Conservation (phyloP, 30 jellyfish, hydroid and myxozoan genomes). For the Pelagia noctiluca region DNA sequence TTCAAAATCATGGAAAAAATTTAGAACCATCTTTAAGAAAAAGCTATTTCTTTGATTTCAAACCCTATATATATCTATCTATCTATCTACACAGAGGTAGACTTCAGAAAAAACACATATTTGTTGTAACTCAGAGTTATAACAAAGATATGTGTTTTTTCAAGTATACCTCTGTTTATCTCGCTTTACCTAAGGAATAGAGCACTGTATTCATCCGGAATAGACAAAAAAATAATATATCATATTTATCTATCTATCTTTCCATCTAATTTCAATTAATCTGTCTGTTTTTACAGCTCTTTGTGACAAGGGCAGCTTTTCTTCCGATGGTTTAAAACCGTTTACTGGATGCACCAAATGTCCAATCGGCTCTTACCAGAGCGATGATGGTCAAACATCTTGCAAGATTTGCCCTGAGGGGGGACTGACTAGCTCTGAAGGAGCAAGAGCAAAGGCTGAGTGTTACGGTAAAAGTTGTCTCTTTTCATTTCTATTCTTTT, state of each 20-base stretch:
- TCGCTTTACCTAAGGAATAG: too few relatives aligned
- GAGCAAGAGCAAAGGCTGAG: conserved; percentile 49
- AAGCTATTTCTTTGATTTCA: too few relatives aligned
- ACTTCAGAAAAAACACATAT: too few relatives aligned
- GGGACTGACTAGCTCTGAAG: conserved; percentile 60
- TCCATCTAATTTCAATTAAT: not conserved
- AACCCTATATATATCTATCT: too few relatives aligned
- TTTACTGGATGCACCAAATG: conserved; percentile 76
- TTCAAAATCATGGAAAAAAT: too few relatives aligned
- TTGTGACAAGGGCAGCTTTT: conserved; percentile 81
- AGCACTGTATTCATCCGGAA: too few relatives aligned
- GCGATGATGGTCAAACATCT: conserved; percentile 55
- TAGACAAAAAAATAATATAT: too few relatives aligned
- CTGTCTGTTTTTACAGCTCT: conserved; percentile 36
- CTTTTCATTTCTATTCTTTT: not conserved
- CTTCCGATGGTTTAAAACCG: conserved; percentile 68
- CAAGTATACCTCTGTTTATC: too few relatives aligned
- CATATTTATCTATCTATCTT: not conserved
- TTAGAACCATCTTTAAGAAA: too few relatives aligned
- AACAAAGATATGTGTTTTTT: too few relatives aligned
- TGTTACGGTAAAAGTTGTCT: conserved; percentile 73
- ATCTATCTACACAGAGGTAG: too few relatives aligned
- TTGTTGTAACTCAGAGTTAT: too few relatives aligned
- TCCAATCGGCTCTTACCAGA: conserved; percentile 92
- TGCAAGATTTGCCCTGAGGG: conserved; percentile 84